Base-by-base conservation (phyloP, 2,113 vertebrate genomes). In the Ctenodactylus gundi region DNA sequence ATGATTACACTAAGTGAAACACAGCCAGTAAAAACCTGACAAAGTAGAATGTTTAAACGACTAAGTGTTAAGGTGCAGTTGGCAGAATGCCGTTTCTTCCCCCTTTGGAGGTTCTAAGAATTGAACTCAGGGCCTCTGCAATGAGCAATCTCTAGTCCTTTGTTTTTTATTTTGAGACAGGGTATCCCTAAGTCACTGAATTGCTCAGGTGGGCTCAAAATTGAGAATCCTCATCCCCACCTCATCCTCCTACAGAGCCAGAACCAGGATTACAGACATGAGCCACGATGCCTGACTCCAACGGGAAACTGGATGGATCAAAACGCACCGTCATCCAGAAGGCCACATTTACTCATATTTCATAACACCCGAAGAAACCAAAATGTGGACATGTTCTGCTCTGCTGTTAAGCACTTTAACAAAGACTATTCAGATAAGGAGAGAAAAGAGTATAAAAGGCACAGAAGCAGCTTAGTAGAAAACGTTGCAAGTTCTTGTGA, bases 41-140 rank as follows among this genome's bases (percentile, higher is more conserved):
- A 72, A 82, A 39, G 21, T 88, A 51, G 91, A 78, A 81, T 53
- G 46, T 89, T 76, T 83, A 36, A 88, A 85, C 72, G 60, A 90
- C 82, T 87, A 34, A 89, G 7, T 84, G 60, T 60, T 55, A 27
- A 78, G 51, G 44, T 46, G 39, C n/a, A 64, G 82, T 67, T 36
- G 82, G 41, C n/a, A 85, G 44, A 64, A 76, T 72, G 9, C 31
- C 20, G 6, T 77, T 55, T 39, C 25, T 36, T 13, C 29, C 34
- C 51, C 49, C 5, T 46, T 15, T 46, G 1, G 49, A n/a, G 46
- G 21, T 34, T 55, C 53, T 31, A 51, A 6, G 46, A 10, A 75
- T 75, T 31, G 29, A 75, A 75, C 46, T 75, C 29, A 34, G 46
- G 2, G 51, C 51, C 51, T 55, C 72, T 75, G 17, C 70, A 49